Conservation (phyloP, 2,888 invertebrate genomes). For the Pardosa pseudoannulata region DNA sequence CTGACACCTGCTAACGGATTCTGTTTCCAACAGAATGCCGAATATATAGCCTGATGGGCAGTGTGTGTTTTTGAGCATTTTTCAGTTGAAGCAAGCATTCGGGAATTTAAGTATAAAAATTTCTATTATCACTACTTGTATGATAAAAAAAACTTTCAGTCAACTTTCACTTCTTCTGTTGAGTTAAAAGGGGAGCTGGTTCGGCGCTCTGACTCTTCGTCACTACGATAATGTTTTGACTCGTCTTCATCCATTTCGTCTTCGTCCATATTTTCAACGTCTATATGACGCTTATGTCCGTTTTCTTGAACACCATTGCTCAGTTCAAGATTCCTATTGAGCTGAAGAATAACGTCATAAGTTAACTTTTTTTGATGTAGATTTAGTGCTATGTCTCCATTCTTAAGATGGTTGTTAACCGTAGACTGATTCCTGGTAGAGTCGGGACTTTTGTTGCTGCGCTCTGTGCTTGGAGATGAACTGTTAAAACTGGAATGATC, state of each 20-base stretch:
- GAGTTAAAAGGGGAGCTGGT: conserved; percentile 41
- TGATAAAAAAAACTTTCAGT: conserved; percentile 26
- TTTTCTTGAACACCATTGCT: conserved; percentile 62
- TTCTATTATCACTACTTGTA: conserved; percentile 39
- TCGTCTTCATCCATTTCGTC: conserved; percentile 53
- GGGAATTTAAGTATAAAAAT: neutral
- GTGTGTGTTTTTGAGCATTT: neutral
- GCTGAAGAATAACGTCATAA: conserved; percentile 59
- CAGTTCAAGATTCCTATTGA: conserved; percentile 52
- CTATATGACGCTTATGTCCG: conserved; percentile 51
- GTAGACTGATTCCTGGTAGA: conserved; percentile 29
- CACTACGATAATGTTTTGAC: conserved; percentile 52
- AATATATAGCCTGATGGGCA: neutral
- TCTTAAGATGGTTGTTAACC: conserved; percentile 74
- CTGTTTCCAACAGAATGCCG: conserved; percentile 32
- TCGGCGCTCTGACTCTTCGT: conserved; percentile 44
- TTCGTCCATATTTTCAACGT: conserved; percentile 56
- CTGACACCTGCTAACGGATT: conserved; percentile 18
- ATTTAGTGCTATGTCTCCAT: conserved; percentile 44
- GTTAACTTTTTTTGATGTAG: conserved; percentile 41
- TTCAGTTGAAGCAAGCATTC: conserved; percentile 7
- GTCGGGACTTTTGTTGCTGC: conserved; percentile 60
- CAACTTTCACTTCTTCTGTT: conserved; percentile 58
- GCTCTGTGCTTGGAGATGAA: conserved; percentile 49
- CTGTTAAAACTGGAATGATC: conserved; percentile 31